Conservation (phyloP, 2,888 invertebrate genomes). For the Coenonympha glycerion region DNA sequence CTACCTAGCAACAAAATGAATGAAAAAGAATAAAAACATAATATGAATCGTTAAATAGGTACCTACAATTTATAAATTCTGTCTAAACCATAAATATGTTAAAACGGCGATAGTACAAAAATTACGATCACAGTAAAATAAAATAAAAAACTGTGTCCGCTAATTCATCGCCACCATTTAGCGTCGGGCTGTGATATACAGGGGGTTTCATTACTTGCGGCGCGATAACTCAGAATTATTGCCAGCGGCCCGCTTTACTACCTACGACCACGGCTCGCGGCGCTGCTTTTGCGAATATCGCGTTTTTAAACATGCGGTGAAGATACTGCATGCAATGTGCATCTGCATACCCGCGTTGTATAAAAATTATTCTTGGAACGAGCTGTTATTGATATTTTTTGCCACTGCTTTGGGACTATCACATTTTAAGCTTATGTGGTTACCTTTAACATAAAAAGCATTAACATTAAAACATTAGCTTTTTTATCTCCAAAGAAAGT, state of each 20-base stretch:
- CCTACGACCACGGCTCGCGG: not conserved
- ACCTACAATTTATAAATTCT: not conserved
- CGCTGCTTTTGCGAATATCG: constrained; percentile 1
- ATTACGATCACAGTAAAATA: constrained; percentile 5
- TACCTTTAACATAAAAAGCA: too few relatives aligned
- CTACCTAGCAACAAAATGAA: too few relatives aligned
- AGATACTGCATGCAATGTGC: too few relatives aligned
- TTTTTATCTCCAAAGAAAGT: too few relatives aligned
- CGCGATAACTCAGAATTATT: constrained; percentile 63
- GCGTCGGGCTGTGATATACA: constrained; percentile 58
- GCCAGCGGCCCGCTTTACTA: constrained; percentile 55
- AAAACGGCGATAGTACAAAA: not conserved
- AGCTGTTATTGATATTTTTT: too few relatives aligned
- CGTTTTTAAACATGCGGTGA: not conserved
- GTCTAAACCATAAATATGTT: not conserved
- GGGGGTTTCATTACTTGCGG: constrained; percentile 59
- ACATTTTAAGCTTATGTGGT: too few relatives aligned
- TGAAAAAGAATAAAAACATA: too few relatives aligned
- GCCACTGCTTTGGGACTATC: too few relatives aligned
- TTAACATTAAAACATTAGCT: too few relatives aligned
- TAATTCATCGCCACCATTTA: constrained; percentile 44
- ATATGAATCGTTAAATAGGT: too few relatives aligned
- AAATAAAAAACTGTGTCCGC: constrained; percentile 5
- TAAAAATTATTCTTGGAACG: too few relatives aligned
- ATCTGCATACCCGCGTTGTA: too few relatives aligned